Conservation (phyloP, 2,888 invertebrate genomes). For the Mantis religiosa region DNA sequence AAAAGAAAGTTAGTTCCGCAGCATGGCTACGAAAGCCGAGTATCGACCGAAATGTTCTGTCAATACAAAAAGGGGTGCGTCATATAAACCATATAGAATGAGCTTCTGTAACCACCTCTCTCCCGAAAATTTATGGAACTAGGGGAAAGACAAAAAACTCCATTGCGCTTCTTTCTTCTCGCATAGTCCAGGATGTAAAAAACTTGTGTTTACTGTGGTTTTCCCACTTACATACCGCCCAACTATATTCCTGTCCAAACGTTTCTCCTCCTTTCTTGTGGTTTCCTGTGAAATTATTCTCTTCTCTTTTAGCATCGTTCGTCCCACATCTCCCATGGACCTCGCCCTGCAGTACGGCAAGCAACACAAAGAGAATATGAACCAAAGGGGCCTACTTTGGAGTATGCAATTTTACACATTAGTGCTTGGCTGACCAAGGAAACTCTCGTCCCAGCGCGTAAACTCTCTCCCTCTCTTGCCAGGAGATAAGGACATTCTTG, state of each 20-base stretch:
- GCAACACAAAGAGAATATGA: background rate
- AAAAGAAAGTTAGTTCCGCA: background rate
- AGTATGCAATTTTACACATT: background rate
- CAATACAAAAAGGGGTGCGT: background rate
- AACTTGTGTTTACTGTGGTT: background rate
- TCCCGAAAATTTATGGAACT: background rate
- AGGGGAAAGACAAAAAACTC: background rate
- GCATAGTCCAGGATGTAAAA: background rate
- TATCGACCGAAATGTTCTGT: background rate
- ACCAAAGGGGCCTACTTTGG: background rate
- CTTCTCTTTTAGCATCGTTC: background rate
- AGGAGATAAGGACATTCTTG: too few species aligned
- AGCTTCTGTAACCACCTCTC: background rate
- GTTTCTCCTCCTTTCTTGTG: background rate
- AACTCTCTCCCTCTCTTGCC: background rate
- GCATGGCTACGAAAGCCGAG: background rate
- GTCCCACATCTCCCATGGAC: background rate
- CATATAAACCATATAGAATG: background rate
- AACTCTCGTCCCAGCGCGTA: background rate
- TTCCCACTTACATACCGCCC: background rate
- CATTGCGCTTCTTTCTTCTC: background rate
- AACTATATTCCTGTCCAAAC: background rate
- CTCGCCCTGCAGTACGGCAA: background rate
- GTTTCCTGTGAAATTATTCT: background rate
- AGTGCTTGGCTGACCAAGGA: background rate